These are phyloP conservation scores for Caradrina clavipalpis DNA, from an alignment of 2,888 invertebrate genomes.

Conservation along the genomic window DNA sequence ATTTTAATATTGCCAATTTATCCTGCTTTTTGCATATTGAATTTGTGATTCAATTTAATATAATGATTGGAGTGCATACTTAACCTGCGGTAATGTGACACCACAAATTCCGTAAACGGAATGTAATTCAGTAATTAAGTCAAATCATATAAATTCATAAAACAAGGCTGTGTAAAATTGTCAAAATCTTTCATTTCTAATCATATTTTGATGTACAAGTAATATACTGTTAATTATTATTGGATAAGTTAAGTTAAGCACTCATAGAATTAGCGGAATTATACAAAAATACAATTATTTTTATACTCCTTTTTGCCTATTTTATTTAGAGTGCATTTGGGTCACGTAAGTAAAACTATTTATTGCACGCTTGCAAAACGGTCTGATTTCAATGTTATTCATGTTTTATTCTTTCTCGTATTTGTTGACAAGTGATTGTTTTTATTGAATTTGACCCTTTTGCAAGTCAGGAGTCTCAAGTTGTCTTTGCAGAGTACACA, in stretches of 20 bases:
- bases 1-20: not conserved
- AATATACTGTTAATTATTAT: conserved; percentile 8
- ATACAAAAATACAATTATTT: conserved; percentile 8
- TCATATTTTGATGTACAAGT: conserved; percentile 31
- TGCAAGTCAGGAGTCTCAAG: conserved; percentile 62
- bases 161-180: conserved; percentile 3
- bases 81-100: not conserved
- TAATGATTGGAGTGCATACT: not conserved
- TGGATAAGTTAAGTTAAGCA: conserved; percentile 21
- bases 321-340: conserved; percentile 45
- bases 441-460: conserved; percentile 59
- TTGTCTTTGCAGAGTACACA: conserved; percentile 73
- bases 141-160: not conserved
- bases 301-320: not conserved
- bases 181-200: not conserved
- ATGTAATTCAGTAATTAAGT: conserved; percentile 1
- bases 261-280: conserved; percentile 19
- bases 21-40: not conserved
- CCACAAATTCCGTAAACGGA: not conserved
- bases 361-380: conserved; percentile 68
- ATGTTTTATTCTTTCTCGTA: not conserved
- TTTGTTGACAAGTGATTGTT: not conserved
- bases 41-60: not conserved
- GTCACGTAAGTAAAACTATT: conserved; percentile 68
- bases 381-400: conserved; percentile 50